Evolutionary conservation across 2,888 invertebrate species (phyloP), one percentile per base, ranked within the genome.

Genomic region (Apotomis capreana): DNA sequence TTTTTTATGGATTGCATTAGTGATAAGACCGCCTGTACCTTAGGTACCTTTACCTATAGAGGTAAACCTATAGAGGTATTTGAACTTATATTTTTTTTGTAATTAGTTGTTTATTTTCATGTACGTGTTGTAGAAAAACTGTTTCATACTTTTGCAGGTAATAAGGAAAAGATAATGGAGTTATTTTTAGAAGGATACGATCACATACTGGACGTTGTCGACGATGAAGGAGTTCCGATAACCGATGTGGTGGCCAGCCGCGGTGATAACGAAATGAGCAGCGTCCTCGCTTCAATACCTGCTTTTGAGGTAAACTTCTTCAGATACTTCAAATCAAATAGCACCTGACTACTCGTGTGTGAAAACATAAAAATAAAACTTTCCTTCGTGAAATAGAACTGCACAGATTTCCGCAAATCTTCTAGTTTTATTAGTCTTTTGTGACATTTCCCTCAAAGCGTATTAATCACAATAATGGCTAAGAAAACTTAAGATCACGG

Each of bases 141-240:
- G n/a, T 44, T 37, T 36, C 40, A 13, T 52, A 58, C 55, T 58
- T 63, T 55, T 54, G 5, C 79, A 93, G 93, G 92, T 8, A 89
- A 92, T 70, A 86, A 86, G 2, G 91, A 93, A 26, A 91, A 89
- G 81, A 87, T 93, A 76, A 90, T 89, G 89, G 95, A 96, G 79
- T 88, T 97, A 10, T 83, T 97, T 12, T 82, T 97, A 68, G 97
- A 97, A 87, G 98, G 98, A 0, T 98, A 98, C 83, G 97, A 98
- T 83, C 97, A 97, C 79, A 96, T 98, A 69, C 87, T 97, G 63
- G 97, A 97, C 82, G 94, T 97, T 4, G 94, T 95, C 4, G 97
- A 97, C 81, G 96, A 96, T 64, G 95, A 95, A 12, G 96, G 95
- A 1, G 93, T 94, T 1, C 90, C 95, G 3, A 96, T 98, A 68